phyloP scores from a whole-genome alignment of 1,140 invertebrate genomes.

The Leucophenga varia region DNA sequence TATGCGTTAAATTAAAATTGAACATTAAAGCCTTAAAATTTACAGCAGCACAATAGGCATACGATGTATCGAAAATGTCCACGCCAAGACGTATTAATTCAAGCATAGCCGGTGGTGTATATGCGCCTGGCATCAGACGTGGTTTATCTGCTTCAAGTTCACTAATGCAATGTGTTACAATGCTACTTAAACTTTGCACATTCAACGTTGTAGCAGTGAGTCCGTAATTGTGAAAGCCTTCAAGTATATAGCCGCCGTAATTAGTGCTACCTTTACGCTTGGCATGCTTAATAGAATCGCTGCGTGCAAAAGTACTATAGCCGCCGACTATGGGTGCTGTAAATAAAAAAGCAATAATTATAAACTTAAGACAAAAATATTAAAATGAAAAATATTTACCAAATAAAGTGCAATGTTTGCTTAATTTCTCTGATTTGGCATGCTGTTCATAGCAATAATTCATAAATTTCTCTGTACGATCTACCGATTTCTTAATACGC shows the following conservation, averaged over 20 bases:
- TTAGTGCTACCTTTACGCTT: constrained; percentile 59
- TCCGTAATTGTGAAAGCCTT: constrained; percentile 77
- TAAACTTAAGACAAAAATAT: constrained; percentile 1
- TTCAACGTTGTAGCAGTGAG: constrained; percentile 59
- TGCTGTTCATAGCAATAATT: constrained; percentile 64
- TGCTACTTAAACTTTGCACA: constrained; percentile 60
- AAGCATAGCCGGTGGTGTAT: constrained; percentile 67
- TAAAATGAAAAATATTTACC: constrained; percentile 23
- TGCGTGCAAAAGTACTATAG: constrained; percentile 63
- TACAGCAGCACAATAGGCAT: constrained; percentile 59
- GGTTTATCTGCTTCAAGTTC: constrained; percentile 67
- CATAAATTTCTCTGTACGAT: constrained; percentile 63
- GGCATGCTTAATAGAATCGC: constrained; percentile 65
- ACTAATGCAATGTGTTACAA: constrained; percentile 65
- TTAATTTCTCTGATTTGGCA: constrained; percentile 59
- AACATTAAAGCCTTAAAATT: constrained; percentile 47
- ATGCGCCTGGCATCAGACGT: constrained; percentile 67
- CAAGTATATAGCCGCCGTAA: constrained; percentile 71
- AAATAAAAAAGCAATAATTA: constrained; percentile 48
- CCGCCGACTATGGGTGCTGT: constrained; percentile 77
- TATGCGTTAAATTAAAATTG: constrained; percentile 15
- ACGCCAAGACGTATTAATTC: constrained; percentile 69
- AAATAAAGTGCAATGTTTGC: constrained; percentile 43
- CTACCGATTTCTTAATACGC: constrained; percentile 67
- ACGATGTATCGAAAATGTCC: constrained; percentile 83